Base-by-base conservation (phyloP, 2,797 vertebrate genomes). In the Galago senegalensis region DNA sequence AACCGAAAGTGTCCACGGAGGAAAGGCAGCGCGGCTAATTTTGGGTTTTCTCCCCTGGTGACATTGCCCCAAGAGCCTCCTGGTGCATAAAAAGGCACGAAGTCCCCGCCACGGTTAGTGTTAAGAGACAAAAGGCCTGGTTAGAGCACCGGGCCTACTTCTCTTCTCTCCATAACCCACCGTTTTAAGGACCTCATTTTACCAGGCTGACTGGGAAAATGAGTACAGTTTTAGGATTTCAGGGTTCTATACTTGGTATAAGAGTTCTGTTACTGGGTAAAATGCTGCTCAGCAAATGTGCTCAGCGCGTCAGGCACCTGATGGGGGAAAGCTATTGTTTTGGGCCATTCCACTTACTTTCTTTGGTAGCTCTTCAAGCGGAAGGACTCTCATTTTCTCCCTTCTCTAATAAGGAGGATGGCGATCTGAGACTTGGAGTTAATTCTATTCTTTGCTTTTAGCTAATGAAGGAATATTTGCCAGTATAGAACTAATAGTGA, bases 381-480 rank as follows among this genome's bases (percentile, higher is more conserved):
- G 87, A 92, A 80, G 69, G 75, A 34, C 72, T 83, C 31, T 46
- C 43, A 43, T 95, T 89, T 93, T 88, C 87, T 86, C 73, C 61
- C 72, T 94, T 92, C 69, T 73, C 58, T 75, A 77, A 90, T 34
- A 46, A 82, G 80, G 73, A 85, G 34, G 76, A 69, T 14, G 56
- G 82, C 16, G n/a, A 80, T 37, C 69, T 46, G 76, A 79, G 91
- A 76, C 8, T 49, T 40, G 12, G 60, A 29, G 31, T 73, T 87
- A n/a, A 73, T 63, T 72, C 88, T 60, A 61, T 46, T 85, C 60
- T 69, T 92, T 82, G 65, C 53, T 83, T 94, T 93, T 43, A 93
- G 80, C 37, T 72, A 91, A 63, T 89, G 75, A 70, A 86, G 85
- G 80, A n/a, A 49, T 58, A 58, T 85, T 87, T 56, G 77, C 86